Percentiles rank a stretch among this genome's conserved stretches.
These are phyloP conservation scores for Elaphurus davidianus DNA, from an alignment of 2,113 vertebrate species.

Conservation along the genomic window DNA sequence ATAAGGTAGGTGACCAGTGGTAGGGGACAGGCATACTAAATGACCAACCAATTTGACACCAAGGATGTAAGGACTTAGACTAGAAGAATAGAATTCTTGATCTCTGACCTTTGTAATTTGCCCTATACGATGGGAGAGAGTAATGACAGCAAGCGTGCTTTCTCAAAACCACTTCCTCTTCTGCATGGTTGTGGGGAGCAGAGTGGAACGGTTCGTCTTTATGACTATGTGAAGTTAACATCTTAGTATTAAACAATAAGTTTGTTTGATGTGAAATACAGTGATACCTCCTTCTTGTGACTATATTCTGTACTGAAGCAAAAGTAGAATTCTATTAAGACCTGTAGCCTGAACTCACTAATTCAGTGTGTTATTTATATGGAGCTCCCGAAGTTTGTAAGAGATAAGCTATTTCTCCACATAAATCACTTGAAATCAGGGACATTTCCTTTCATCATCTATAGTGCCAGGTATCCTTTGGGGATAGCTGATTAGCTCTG, in stretches of 20 bases:
- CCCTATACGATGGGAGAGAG: background rate
- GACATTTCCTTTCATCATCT: background rate
- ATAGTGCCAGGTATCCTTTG: background rate
- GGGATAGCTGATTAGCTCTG: background rate
- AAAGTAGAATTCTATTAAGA: background rate
- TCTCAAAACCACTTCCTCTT: constrained; percentile 48
- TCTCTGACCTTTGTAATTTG: background rate
- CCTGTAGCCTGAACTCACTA: background rate
- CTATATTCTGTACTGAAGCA: background rate
- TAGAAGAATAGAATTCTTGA: background rate
- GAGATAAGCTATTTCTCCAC: background rate
- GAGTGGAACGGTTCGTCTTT: background rate
- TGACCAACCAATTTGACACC: background rate
- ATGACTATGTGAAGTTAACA: background rate
- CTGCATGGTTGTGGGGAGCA: background rate
- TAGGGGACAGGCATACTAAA: background rate
- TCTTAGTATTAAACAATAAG: background rate
- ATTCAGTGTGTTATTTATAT: background rate
- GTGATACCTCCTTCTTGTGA: background rate
- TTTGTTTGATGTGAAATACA: background rate
- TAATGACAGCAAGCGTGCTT: background rate
- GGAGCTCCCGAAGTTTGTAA: background rate
- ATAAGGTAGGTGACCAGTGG: background rate
- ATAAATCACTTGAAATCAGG: background rate
- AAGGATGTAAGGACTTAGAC: background rate